A percentile compares a stretch with the other conserved stretches of the same genome.
phyloP scores from a whole-genome alignment of 2,797 vertebrate genomes.

The Sparus aurata region DNA sequence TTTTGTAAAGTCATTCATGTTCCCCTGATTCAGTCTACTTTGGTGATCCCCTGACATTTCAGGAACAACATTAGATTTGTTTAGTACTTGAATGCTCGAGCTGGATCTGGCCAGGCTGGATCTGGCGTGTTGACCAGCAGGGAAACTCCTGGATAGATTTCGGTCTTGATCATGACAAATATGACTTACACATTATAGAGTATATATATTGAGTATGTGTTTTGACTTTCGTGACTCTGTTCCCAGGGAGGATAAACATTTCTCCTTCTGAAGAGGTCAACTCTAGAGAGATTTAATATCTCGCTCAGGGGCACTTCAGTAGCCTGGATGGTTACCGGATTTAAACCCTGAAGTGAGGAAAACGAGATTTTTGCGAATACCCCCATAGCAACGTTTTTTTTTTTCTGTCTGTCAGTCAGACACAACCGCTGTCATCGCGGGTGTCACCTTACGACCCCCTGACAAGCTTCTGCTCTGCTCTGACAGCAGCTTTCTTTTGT shows the following conservation, averaged over 20 bases:
- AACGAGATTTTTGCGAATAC: constrained; percentile 12
- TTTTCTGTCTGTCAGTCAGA: constrained; percentile 21
- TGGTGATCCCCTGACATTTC: not conserved
- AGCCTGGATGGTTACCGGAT: constrained; percentile 30
- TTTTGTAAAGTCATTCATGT: not conserved
- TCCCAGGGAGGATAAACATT: not conserved
- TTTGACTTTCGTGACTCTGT: constrained; percentile 5
- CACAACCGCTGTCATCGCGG: constrained; percentile 39
- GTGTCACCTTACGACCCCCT: constrained; percentile 62
- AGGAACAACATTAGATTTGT: not conserved
- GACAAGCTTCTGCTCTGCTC: constrained; percentile 30
- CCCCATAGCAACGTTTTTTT: not conserved
- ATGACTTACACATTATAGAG: not conserved
- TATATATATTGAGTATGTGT: not conserved
- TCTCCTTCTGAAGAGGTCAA: constrained; percentile 5
- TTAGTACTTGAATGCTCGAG: not conserved
- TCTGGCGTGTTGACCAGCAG: too few species aligned
- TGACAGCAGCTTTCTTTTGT: constrained; percentile 34
- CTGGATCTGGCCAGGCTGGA: too few species aligned
- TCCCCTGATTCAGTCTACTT: not conserved
- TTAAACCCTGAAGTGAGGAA: constrained; percentile 38
- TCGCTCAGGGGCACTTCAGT: constrained; percentile 26
- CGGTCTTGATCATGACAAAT: not conserved
- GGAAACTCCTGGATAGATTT: not conserved
- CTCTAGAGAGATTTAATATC: not conserved